Conservation (phyloP, 2,797 vertebrate genomes). For the Sebastes flavidus region DNA sequence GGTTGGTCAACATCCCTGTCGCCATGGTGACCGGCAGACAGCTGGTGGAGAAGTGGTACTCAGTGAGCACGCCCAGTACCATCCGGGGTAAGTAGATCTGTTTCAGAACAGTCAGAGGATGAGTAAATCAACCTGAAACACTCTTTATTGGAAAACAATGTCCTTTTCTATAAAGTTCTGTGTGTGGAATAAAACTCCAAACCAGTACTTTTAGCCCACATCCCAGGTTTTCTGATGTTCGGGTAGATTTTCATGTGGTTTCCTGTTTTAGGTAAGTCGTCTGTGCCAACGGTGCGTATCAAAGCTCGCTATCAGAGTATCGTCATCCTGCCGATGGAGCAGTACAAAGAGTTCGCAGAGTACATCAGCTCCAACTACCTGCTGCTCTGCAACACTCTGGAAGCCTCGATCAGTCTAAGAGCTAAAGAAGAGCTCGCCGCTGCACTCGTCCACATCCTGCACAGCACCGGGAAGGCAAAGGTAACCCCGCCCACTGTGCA, state of each 20-base stretch:
- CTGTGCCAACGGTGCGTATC: constrained; percentile 84
- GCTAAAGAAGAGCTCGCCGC: constrained; percentile 94
- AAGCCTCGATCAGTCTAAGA: constrained; percentile 91
- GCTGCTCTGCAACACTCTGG: constrained; percentile 91
- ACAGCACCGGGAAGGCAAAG: constrained; percentile 90
- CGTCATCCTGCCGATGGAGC: constrained; percentile 94
- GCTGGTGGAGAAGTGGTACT: constrained; percentile 96
- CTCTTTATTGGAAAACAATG: no score
- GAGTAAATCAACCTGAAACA: no score
- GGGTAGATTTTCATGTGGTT: neutral
- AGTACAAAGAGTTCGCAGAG: constrained; percentile 97
- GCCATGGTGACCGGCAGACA: constrained; percentile 88
- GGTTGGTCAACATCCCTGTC: constrained; percentile 92
- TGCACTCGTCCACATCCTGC: constrained; percentile 94
- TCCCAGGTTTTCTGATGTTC: no score
- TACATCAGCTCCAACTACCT: constrained; percentile 94
- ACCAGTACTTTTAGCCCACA: neutral
- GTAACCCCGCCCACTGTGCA: constrained; percentile 38
- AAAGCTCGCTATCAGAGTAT: constrained; percentile 95
- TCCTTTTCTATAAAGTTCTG: no score
- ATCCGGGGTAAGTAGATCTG: constrained; percentile 83
- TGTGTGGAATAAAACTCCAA: neutral
- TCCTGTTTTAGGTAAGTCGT: constrained; percentile 68
- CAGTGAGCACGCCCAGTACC: constrained; percentile 92
- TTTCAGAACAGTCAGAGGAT: no score